These are phyloP conservation scores for Chloroceryle aenea DNA, from an alignment of 2,113 vertebrate genomes.

Conservation along the genomic window DNA sequence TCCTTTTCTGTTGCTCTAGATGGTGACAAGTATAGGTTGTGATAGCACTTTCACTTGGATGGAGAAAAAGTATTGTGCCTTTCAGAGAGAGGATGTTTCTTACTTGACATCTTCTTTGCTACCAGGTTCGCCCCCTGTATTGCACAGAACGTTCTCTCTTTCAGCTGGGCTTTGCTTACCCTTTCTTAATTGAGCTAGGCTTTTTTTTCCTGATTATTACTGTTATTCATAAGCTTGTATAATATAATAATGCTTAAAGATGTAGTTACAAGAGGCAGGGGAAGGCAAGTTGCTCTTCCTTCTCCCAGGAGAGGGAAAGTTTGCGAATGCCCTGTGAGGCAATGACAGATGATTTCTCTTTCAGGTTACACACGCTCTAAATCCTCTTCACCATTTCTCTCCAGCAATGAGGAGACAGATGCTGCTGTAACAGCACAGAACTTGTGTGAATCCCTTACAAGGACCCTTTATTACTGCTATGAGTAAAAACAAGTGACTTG, in stretches of 20 bases:
- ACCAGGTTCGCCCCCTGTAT: background rate
- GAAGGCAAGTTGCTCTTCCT: background rate
- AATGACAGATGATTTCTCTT: conserved; percentile 35
- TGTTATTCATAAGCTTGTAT: background rate
- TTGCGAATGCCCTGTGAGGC: background rate
- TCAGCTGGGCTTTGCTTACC: background rate
- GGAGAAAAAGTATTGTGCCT: background rate
- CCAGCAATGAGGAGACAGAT: conserved; percentile 5
- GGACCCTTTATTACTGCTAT: conserved; percentile 8
- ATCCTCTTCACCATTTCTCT: background rate
- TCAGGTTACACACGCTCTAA: conserved; percentile 11
- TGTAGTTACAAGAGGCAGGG: background rate
- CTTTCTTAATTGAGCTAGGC: background rate
- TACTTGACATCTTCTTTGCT: background rate
- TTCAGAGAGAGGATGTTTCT: background rate
- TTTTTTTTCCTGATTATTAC: background rate
- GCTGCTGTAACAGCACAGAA: conserved; percentile 4
- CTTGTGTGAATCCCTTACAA: background rate
- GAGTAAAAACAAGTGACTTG: background rate
- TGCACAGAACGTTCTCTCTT: background rate
- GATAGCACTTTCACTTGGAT: background rate
- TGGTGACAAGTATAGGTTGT: background rate
- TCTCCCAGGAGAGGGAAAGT: background rate
- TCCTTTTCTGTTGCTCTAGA: background rate
- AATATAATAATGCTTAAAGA: background rate